Percentiles rank a stretch among this genome's conserved stretches.
Evolutionary conservation across 1,140 invertebrate species (phyloP).

Genomic region (Gonioctena quinquepunctata): DNA sequence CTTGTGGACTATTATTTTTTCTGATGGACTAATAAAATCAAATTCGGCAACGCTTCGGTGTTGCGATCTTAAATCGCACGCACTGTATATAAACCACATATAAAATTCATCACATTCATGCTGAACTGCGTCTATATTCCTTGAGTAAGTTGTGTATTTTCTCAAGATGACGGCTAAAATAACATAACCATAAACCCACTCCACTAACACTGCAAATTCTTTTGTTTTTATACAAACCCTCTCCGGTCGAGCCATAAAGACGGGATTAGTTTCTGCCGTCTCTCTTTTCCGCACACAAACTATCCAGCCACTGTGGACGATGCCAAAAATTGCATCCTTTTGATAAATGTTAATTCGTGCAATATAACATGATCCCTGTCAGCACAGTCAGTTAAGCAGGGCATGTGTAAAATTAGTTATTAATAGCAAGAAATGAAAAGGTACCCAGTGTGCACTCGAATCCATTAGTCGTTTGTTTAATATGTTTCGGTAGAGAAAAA

Average conservation of each 20-base stretch:
- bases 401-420: constrained; percentile 13
- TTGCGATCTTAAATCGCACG: too few relatives aligned
- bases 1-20: too few relatives aligned
- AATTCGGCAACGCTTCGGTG: too few relatives aligned
- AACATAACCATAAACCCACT: constrained; percentile 12
- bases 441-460: background rate
- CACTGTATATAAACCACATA: too few relatives aligned
- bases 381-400: background rate
- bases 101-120: too few relatives aligned
- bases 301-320: background rate
- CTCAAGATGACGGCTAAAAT: background rate
- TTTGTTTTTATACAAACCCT: background rate
- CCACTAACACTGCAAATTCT: background rate
- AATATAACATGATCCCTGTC: constrained; percentile 8
- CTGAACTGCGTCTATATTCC: too few relatives aligned
- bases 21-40: too few relatives aligned
- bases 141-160: background rate
- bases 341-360: constrained; percentile 1
- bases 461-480: constrained; percentile 3
- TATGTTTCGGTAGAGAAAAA: background rate
- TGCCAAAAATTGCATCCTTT: background rate
- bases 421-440: constrained; percentile 3
- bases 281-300: background rate
- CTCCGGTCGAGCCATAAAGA: background rate
- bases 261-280: background rate